Evolutionary conservation across 2,113 vertebrate species (phyloP).

Genomic region (Prolemur simus): DNA sequence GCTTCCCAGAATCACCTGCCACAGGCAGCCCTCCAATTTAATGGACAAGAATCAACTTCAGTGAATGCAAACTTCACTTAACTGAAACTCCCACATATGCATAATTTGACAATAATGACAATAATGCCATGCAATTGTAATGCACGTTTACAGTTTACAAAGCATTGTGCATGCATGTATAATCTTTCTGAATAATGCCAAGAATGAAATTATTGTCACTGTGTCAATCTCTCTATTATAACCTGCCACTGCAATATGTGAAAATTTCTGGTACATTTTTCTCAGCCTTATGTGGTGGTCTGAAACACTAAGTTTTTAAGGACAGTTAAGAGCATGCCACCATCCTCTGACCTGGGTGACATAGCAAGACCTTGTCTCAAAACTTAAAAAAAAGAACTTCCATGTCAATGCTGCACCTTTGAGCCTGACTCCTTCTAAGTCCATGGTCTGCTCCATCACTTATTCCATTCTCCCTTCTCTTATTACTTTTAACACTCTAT

Average conservation of each 20-base stretch:
- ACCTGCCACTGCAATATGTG: not conserved
- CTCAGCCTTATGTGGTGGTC: not conserved
- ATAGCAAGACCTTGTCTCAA: too few species aligned
- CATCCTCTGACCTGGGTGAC: too few species aligned
- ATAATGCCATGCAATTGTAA: not conserved
- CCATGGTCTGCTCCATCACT: not conserved
- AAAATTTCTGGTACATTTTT: not conserved
- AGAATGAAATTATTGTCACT: not conserved
- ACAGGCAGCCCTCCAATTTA: not conserved
- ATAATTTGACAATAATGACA: not conserved
- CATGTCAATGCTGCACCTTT: not conserved
- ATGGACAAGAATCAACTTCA: not conserved
- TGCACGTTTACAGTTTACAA: not conserved
- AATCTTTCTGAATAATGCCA: conserved; percentile 3
- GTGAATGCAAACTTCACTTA: not conserved
- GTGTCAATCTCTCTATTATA: not conserved
- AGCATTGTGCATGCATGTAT: not conserved
- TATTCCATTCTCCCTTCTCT: not conserved
- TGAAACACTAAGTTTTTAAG: not conserved
- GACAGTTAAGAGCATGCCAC: not conserved
- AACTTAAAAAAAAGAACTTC: not conserved
- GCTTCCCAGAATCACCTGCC: not conserved
- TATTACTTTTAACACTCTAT: not conserved
- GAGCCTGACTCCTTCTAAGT: not conserved
- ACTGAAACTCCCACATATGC: not conserved